Percentiles rank a stretch among this genome's conserved stretches.
Evolutionary conservation across 2,113 vertebrate species (phyloP).

Genomic region (Heterotis niloticus): DNA sequence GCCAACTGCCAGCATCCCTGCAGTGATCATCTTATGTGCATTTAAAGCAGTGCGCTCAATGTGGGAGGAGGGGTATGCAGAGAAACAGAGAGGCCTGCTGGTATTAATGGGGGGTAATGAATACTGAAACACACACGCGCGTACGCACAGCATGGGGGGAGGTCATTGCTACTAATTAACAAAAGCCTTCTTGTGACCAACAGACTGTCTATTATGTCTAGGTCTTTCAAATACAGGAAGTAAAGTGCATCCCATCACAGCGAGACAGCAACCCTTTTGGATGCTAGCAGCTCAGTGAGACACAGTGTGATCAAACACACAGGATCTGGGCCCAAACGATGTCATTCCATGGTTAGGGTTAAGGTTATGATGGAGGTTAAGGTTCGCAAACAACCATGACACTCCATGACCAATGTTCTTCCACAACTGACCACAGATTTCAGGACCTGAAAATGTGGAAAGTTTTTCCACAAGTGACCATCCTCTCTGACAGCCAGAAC

Average conservation of each 20-base stretch:
- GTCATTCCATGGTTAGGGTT: too few species aligned
- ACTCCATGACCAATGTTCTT: too few species aligned
- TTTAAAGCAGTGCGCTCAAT: not conserved
- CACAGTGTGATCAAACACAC: not conserved
- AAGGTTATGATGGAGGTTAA: too few species aligned
- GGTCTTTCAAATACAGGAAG: not conserved
- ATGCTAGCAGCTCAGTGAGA: not conserved
- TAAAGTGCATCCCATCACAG: not conserved
- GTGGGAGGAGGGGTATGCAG: not conserved
- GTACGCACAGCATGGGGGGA: too few species aligned
- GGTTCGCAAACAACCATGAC: too few species aligned
- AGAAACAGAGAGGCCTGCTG: not conserved
- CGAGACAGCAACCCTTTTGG: not conserved
- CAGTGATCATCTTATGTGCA: not conserved
- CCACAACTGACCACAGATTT: too few species aligned
- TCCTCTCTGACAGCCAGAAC: too few species aligned
- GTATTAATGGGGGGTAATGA: not conserved
- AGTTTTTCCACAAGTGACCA: too few species aligned
- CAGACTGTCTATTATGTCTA: slow-evolving; percentile 3
- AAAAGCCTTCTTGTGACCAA: not conserved
- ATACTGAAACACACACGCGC: not conserved
- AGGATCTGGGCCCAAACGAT: too few species aligned
- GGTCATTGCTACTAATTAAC: not conserved
- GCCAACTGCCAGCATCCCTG: not conserved
- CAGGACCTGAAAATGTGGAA: too few species aligned